phyloP scores from a whole-genome alignment of 1,140 invertebrate species.

The Chrysomallon squamiferum region DNA sequence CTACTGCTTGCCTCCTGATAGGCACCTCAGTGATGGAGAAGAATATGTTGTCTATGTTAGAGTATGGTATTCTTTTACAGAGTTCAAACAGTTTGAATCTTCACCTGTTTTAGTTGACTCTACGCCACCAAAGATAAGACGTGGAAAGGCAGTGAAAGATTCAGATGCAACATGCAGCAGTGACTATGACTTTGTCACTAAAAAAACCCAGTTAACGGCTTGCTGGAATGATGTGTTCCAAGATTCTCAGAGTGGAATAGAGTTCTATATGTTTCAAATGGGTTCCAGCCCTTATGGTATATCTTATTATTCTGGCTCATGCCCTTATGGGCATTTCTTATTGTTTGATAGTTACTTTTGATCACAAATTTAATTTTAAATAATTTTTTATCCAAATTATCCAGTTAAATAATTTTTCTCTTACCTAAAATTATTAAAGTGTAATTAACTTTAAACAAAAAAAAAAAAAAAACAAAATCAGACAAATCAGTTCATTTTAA shows the following conservation, averaged over 20 bases:
- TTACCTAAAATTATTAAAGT: too few species aligned
- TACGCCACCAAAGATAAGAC: constrained; percentile 19
- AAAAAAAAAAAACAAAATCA: too few species aligned
- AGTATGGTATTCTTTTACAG: constrained; percentile 23
- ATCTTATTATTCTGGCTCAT: too few species aligned
- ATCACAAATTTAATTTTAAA: too few species aligned
- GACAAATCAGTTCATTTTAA: not conserved
- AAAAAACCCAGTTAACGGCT: constrained; percentile 5
- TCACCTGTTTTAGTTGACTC: constrained; percentile 19
- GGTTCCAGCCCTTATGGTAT: constrained; percentile 27
- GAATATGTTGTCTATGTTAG: constrained; percentile 30
- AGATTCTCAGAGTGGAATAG: constrained; percentile 27
- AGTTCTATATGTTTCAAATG: constrained; percentile 13
- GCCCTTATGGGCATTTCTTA: too few species aligned
- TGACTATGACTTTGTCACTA: constrained; percentile 22
- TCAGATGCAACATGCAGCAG: constrained; percentile 8
- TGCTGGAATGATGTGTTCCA: constrained; percentile 35
- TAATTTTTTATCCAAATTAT: too few species aligned
- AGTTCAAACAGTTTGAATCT: constrained; percentile 18
- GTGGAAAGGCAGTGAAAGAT: constrained; percentile 25
- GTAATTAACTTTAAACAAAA: too few species aligned
- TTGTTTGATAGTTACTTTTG: too few species aligned
- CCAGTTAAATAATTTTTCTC: too few species aligned
- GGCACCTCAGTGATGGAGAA: constrained; percentile 6
- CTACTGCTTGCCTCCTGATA: constrained; percentile 24